A percentile compares a stretch with the other conserved stretches of the same genome.
Evolutionary conservation across 2,113 vertebrate species (phyloP).

Genomic region (Danio rerio): DNA sequence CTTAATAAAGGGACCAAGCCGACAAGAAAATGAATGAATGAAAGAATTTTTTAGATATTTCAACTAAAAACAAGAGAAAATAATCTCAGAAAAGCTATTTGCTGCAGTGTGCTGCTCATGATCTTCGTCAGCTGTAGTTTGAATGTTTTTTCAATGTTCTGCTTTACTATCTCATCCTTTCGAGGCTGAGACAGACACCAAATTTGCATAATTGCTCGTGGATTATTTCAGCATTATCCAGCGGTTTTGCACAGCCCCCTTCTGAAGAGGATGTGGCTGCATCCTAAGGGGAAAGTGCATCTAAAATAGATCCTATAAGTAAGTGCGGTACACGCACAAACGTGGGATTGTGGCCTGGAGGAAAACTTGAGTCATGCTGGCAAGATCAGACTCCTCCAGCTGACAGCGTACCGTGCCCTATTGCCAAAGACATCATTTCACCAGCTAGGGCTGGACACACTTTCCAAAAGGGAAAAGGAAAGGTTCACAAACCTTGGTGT

Average conservation of each 20-base stretch:
- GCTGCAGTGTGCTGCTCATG: conserved; percentile 57
- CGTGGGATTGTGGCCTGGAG: conserved; percentile 73
- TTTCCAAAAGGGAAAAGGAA: conserved; percentile 52
- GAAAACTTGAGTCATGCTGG: conserved; percentile 81
- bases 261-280: conserved; percentile 72
- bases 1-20: too few species aligned
- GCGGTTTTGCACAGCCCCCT: conserved; percentile 34
- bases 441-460: conserved; percentile 57
- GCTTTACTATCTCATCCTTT: conserved; percentile 59
- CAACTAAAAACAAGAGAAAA: too few species aligned
- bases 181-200: conserved; percentile 58
- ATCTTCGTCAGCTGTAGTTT: conserved; percentile 61
- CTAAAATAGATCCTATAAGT: conserved; percentile 79
- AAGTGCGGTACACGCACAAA: conserved; percentile 74
- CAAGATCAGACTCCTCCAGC: conserved; percentile 75
- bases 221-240: conserved; percentile 75
- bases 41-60: too few species aligned
- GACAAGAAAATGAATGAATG: too few species aligned
- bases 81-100: too few species aligned
- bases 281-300: conserved; percentile 73
- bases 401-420: conserved; percentile 74
- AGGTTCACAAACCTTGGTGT: neutral
- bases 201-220: conserved; percentile 79
- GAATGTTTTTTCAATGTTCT: conserved; percentile 55
- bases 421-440: conserved; percentile 69